Conservation (phyloP, 2,113 vertebrate genomes). For the Dromiciops gliroides region DNA sequence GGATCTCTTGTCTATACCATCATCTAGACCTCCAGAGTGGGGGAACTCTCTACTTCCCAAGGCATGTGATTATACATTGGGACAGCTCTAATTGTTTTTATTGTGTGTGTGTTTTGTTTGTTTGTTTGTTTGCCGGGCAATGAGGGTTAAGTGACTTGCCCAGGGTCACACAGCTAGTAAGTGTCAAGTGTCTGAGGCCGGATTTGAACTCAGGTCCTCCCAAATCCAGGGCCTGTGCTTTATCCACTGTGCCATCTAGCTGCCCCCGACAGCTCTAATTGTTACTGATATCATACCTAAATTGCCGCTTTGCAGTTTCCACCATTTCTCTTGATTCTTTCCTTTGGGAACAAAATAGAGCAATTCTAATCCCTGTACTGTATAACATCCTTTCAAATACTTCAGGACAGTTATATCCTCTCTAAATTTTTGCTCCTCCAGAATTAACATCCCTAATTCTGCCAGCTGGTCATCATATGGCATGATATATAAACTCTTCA, state of each 20-base stretch:
- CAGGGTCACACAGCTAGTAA: too few species aligned
- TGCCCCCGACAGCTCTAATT: neutral
- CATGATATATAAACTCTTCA: neutral
- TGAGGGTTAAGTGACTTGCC: too few species aligned
- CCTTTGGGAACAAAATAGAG: neutral
- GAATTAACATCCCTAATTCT: neutral
- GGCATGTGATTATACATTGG: neutral
- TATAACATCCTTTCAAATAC: neutral
- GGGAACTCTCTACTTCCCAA: neutral
- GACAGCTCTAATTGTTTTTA: neutral
- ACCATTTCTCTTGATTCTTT: neutral
- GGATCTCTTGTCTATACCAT: neutral
- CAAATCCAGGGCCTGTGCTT: too few species aligned
- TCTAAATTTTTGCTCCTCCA: neutral
- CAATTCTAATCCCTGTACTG: neutral
- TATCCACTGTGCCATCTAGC: too few species aligned
- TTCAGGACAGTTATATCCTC: neutral
- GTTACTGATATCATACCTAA: neutral
- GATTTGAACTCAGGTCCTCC: too few species aligned
- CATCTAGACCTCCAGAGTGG: too few species aligned
- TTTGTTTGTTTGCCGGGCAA: too few species aligned
- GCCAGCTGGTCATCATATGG: neutral
- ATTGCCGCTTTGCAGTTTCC: neutral
- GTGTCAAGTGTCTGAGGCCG: too few species aligned
- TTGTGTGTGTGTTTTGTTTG: too few species aligned